Evolutionary conservation across 92 coral and sea anemone genomes (phyloP).

Genomic region (Bergia sp.): DNA sequence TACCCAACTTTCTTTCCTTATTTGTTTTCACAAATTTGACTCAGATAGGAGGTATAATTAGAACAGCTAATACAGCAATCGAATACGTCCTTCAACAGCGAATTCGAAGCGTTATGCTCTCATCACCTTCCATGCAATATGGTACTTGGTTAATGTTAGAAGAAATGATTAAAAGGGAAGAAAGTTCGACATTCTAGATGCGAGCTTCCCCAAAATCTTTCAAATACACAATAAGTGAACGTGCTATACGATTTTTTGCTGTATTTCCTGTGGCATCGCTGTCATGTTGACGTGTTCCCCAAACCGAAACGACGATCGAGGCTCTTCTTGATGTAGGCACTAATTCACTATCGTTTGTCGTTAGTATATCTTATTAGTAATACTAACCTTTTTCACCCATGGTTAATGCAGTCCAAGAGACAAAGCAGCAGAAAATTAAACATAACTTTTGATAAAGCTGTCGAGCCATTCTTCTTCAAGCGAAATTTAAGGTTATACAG

Average conservation of each 20-base stretch:
- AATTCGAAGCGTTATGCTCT: neutral
- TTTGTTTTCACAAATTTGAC: no score
- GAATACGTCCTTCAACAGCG: no score
- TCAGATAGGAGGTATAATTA: no score
- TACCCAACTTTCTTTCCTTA: no score
- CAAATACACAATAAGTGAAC: neutral
- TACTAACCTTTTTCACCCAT: conserved; percentile 28
- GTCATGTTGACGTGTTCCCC: neutral
- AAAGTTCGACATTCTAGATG: neutral
- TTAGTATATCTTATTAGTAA: neutral
- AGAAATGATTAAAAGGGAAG: neutral
- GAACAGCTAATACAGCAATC: no score
- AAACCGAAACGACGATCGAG: neutral
- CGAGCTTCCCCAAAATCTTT: neutral
- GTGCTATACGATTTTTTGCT: neutral
- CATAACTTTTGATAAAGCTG: conserved; percentile 8
- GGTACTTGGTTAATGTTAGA: neutral
- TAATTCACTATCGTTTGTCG: neutral
- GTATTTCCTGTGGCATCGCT: neutral
- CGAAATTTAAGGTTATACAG: conserved; percentile 6
- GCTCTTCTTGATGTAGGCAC: neutral
- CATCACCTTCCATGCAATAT: neutral
- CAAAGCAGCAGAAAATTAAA: neutral
- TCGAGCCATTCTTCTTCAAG: conserved; percentile 20
- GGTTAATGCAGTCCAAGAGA: neutral